Evolutionary conservation across 2,888 invertebrate species (phyloP).

Genomic region (Liodrosophila aerea): DNA sequence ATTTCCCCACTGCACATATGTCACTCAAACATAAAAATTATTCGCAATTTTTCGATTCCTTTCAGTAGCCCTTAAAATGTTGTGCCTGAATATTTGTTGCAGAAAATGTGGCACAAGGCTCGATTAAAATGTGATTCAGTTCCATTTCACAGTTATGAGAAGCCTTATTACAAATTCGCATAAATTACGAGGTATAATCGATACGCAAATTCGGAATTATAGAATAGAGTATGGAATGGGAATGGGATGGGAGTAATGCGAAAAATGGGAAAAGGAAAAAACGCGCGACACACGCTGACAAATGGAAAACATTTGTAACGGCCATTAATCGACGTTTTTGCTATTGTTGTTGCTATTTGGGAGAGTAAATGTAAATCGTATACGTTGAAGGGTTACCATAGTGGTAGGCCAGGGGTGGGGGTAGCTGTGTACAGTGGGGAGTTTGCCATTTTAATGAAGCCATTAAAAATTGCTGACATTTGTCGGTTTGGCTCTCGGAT

Average conservation of each 20-base stretch:
- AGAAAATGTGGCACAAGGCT: conserved; percentile 32
- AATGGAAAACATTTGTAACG: conserved; percentile 77
- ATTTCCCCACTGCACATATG: no score
- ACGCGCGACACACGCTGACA: conserved; percentile 66
- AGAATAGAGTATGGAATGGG: background rate
- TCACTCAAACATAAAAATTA: no score
- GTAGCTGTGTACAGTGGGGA: conserved; percentile 9
- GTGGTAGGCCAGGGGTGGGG: conserved; percentile 1
- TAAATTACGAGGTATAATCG: conserved; percentile 63
- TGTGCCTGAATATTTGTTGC: no score
- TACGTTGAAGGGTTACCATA: conserved; percentile 51
- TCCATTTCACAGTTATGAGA: conserved; percentile 51
- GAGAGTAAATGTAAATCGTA: conserved; percentile 64
- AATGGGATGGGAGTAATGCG: conserved; percentile 18
- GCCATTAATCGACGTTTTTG: conserved; percentile 73
- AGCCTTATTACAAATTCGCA: conserved; percentile 74
- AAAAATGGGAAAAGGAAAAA: conserved; percentile 31
- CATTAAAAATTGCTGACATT: conserved; percentile 76
- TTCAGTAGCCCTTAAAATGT: no score
- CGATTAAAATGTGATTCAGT: conserved; percentile 34
- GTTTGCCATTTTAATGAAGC: conserved; percentile 64
- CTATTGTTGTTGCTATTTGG: conserved; percentile 27
- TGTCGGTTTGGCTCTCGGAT: conserved; percentile 48
- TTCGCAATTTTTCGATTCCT: no score
- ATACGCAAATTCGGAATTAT: conserved; percentile 67